These are phyloP conservation scores for Aricia agestis DNA, from an alignment of 1,140 invertebrate genomes.

Conservation along the genomic window DNA sequence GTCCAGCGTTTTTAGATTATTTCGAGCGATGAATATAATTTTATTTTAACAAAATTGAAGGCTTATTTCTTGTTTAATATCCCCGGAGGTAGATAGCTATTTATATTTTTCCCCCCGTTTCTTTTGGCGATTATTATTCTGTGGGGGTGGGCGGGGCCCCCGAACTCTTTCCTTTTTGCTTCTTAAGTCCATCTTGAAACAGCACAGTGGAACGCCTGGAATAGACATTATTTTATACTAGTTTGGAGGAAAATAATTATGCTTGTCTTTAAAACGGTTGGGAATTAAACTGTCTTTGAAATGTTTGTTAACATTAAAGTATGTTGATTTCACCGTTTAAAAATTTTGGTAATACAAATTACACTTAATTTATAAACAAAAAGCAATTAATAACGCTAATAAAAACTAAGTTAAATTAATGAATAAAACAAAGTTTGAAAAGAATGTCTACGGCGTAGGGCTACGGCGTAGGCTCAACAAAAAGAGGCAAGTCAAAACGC, in stretches of 20 bases:
- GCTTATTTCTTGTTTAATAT: conserved; percentile 68
- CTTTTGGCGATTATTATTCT: conserved; percentile 76
- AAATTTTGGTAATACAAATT: too few species aligned
- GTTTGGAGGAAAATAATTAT: background rate
- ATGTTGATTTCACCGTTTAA: too few species aligned
- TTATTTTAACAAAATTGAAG: conserved; percentile 66
- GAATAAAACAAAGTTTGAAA: too few species aligned
- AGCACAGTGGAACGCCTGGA: conserved; percentile 43
- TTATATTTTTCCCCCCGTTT: conserved; percentile 73
- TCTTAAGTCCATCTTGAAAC: conserved; percentile 75
- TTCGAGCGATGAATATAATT: conserved; percentile 45
- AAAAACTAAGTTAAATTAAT: too few species aligned
- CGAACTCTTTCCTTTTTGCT: conserved; percentile 74
- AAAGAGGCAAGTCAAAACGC: too few species aligned
- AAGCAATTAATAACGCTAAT: too few species aligned
- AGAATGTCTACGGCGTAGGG: too few species aligned
- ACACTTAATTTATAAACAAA: too few species aligned
- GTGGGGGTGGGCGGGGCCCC: conserved; percentile 55
- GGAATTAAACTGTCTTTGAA: too few species aligned
- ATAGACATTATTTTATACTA: conserved; percentile 27
- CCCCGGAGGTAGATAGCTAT: conserved; percentile 63
- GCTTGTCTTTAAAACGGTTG: too few species aligned
- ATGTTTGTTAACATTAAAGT: too few species aligned
- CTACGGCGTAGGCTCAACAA: too few species aligned
- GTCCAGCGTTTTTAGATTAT: background rate